phyloP scores from a whole-genome alignment of 1,140 invertebrate species.

The Drosophila ficusphila region DNA sequence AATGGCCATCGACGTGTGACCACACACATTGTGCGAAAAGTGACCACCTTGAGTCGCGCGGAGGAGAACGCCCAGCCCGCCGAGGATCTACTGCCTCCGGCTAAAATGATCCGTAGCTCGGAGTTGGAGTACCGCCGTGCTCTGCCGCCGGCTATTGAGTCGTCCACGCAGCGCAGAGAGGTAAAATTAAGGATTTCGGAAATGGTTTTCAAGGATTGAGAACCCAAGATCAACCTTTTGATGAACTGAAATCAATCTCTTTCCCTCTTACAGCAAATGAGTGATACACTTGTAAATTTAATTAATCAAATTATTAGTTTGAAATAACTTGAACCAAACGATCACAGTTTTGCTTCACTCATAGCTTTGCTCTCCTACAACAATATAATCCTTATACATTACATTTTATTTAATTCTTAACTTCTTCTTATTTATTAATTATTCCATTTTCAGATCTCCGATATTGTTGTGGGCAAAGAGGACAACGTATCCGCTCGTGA shows the following conservation, averaged over 20 bases:
- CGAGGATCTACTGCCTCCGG: slow-evolving; percentile 87
- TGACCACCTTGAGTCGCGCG: slow-evolving; percentile 94
- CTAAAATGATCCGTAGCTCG: slow-evolving; percentile 79
- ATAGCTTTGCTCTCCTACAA: no score
- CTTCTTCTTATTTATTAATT: neutral
- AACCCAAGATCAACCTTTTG: neutral
- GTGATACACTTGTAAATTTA: no score
- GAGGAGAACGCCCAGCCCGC: slow-evolving; percentile 91
- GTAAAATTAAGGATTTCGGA: slow-evolving; percentile 41
- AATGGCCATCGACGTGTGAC: slow-evolving; percentile 92
- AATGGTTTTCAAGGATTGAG: neutral
- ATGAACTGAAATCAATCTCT: no score
- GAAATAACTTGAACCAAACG: neutral
- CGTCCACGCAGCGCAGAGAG: slow-evolving; percentile 70
- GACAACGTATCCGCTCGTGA: slow-evolving; percentile 97
- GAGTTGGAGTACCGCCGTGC: slow-evolving; percentile 85
- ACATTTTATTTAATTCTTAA: neutral
- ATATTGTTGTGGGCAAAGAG: slow-evolving; percentile 97
- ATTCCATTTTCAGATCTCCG: slow-evolving; percentile 92
- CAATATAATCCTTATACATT: neutral
- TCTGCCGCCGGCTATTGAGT: slow-evolving; percentile 84
- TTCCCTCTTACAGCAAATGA: neutral
- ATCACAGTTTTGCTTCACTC: slow-evolving; percentile 42
- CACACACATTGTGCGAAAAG: slow-evolving; percentile 94
- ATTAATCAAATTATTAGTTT: no score